These are phyloP conservation scores for Tupiocoris notatus DNA, from an alignment of 2,888 invertebrate species.

Conservation along the genomic window DNA sequence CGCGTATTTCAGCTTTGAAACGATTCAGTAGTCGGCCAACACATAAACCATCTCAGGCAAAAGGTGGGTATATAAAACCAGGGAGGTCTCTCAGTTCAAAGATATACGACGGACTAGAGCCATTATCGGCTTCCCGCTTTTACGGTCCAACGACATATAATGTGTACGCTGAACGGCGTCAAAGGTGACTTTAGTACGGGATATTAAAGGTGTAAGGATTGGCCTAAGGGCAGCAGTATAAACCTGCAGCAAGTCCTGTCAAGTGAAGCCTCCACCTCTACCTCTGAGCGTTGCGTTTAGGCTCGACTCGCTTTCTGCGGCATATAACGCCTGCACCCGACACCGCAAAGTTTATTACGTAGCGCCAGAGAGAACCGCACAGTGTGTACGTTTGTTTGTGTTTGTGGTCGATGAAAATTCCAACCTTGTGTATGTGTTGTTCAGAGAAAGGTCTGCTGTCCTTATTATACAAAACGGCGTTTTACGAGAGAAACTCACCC, in stretches of 20 bases:
- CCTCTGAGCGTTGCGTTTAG: neutral
- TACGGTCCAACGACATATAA: constrained; percentile 33
- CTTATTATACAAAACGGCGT: constrained; percentile 41
- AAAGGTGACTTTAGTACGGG: constrained; percentile 39
- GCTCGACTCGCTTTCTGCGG: neutral
- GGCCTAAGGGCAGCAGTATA: constrained; percentile 43
- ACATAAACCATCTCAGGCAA: neutral
- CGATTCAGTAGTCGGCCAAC: neutral
- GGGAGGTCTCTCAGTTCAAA: neutral
- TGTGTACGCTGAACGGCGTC: constrained; percentile 39
- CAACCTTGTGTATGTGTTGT: neutral
- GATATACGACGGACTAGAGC: constrained; percentile 5
- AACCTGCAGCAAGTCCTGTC: constrained; percentile 30
- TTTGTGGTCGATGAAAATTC: neutral
- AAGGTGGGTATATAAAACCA: neutral
- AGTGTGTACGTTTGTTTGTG: neutral
- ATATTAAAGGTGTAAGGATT: constrained; percentile 43
- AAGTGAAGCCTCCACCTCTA: neutral
- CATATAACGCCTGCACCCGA: constrained; percentile 39
- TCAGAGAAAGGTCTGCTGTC: neutral
- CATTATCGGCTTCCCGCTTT: constrained; percentile 22
- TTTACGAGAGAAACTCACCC: constrained; percentile 26
- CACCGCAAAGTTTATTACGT: constrained; percentile 39
- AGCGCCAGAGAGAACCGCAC: neutral
- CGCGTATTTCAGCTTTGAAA: neutral